These are phyloP conservation scores for Torymus texanus DNA, from an alignment of 2,888 invertebrate genomes.

Conservation along the genomic window DNA sequence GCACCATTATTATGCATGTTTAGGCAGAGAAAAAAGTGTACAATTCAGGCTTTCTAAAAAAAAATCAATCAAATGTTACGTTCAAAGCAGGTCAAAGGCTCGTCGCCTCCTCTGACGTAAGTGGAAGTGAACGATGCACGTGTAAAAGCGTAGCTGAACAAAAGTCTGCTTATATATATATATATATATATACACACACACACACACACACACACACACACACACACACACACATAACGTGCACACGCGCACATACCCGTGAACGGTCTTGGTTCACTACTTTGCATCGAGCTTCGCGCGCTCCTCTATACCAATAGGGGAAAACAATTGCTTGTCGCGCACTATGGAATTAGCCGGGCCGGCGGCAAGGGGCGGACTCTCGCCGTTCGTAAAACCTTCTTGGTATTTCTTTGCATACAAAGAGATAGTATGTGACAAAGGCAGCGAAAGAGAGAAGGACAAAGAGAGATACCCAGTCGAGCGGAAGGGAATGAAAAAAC, in stretches of 20 bases:
- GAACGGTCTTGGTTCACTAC: constrained; percentile 25
- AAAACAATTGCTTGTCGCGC: constrained; percentile 57
- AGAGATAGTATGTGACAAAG: constrained; percentile 55
- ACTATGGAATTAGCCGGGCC: constrained; percentile 58
- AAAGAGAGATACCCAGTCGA: constrained; percentile 47
- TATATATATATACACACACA: no score
- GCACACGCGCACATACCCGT: constrained; percentile 35
- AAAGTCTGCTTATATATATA: constrained; percentile 6
- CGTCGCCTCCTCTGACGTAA: constrained; percentile 28
- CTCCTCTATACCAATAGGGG: constrained; percentile 44
- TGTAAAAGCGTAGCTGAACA: neutral
- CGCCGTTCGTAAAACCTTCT: constrained; percentile 49
- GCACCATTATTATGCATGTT: no score
- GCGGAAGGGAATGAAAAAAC: constrained; percentile 19
- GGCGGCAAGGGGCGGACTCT: constrained; percentile 52
- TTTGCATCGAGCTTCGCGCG: constrained; percentile 38
- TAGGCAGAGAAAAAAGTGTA: neutral
- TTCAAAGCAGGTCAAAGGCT: constrained; percentile 33
- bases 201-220: neutral
- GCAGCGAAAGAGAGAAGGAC: constrained; percentile 20
- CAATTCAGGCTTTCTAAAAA: neutral
- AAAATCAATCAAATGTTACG: constrained; percentile 1
- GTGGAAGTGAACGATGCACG: constrained; percentile 20
- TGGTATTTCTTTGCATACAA: constrained; percentile 56
- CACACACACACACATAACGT: neutral